These are phyloP conservation scores for Macrosiphum euphorbiae DNA, from an alignment of 2,888 invertebrate species.

Conservation along the genomic window DNA sequence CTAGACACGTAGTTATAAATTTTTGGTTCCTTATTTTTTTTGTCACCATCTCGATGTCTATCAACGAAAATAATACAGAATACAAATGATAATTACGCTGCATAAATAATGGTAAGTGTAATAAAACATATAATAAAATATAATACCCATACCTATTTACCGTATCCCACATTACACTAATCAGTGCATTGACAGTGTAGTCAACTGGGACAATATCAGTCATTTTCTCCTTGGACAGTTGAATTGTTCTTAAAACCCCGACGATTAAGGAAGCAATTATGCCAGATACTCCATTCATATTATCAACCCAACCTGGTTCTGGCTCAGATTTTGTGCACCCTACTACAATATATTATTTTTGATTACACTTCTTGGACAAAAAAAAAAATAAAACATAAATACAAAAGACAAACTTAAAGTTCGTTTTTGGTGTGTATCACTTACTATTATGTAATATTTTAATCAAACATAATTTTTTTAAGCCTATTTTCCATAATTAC, in stretches of 20 bases:
- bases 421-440: too few relatives aligned
- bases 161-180: conserved; percentile 75
- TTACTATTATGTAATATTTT: too few relatives aligned
- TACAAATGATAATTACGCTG: too few relatives aligned
- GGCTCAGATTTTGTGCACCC: conserved; percentile 88
- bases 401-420: not conserved
- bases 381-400: conserved; percentile 27
- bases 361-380: not conserved
- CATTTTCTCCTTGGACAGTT: conserved; percentile 80
- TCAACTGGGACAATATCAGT: conserved; percentile 97
- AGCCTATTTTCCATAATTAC: too few relatives aligned
- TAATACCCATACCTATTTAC: conserved; percentile 11
- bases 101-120: too few relatives aligned
- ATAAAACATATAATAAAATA: not conserved
- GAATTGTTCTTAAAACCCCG: conserved; percentile 88
- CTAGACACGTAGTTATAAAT: conserved; percentile 8
- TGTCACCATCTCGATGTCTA: not conserved
- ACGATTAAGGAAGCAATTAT: conserved; percentile 83
- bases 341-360: conserved; percentile 73
- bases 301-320: conserved; percentile 92
- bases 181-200: conserved; percentile 86
- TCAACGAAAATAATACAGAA: not conserved
- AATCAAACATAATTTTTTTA: too few relatives aligned
- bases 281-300: conserved; percentile 95
- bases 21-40: not conserved